Conservation (phyloP, 2,113 vertebrate genomes). For the Pachycephala philippinensis region DNA sequence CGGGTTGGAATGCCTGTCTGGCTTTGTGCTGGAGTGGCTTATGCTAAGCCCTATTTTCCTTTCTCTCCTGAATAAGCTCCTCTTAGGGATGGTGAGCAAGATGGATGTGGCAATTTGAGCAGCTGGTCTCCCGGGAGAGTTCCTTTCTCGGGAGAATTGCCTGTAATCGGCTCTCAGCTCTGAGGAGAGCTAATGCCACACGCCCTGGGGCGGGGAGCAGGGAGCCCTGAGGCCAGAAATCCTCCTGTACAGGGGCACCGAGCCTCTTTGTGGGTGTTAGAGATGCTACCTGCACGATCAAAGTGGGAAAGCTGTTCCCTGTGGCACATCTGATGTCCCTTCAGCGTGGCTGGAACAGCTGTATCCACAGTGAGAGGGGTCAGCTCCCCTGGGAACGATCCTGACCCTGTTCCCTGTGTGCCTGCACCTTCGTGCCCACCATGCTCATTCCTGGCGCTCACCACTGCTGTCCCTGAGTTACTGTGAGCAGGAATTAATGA, state of each 20-base stretch:
- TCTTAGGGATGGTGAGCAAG: neutral
- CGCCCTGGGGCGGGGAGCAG: fast-evolving
- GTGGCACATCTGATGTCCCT: neutral
- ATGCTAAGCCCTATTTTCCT: neutral
- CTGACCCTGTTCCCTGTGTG: neutral
- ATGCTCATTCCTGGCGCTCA: fast-evolving
- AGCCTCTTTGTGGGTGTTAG: neutral
- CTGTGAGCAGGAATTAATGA: too few species aligned
- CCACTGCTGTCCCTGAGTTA: too few species aligned
- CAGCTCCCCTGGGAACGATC: neutral
- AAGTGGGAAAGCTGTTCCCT: neutral
- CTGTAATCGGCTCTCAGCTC: neutral
- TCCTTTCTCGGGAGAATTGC: neutral
- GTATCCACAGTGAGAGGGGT: fast-evolving
- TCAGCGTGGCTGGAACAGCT: neutral
- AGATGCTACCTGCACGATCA: fast-evolving
- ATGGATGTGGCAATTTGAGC: constrained; percentile 2
- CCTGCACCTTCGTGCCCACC: neutral
- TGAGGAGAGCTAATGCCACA: neutral
- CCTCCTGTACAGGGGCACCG: fast-evolving
- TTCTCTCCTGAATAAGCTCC: neutral
- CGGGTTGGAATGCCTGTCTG: neutral
- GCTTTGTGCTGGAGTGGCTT: neutral
- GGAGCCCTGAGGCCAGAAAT: neutral
- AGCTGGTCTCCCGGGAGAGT: neutral